These are phyloP conservation scores for Drosophila atripex DNA, from an alignment of 2,888 invertebrate species.

Conservation along the genomic window DNA sequence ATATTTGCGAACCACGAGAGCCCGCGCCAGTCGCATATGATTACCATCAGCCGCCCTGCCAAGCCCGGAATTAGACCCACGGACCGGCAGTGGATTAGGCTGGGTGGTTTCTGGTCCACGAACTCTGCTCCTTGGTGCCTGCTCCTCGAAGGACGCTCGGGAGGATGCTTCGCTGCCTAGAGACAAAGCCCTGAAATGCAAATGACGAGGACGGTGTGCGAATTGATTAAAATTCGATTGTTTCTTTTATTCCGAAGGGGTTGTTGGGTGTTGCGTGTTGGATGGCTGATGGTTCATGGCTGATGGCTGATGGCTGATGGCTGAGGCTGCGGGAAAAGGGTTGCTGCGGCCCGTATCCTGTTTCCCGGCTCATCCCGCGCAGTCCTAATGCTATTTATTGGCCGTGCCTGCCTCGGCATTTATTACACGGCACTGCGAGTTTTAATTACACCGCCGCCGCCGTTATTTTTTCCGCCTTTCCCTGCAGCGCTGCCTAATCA, in stretches of 20 bases:
- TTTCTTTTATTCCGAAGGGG: constrained; percentile 68
- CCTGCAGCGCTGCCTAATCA: constrained; percentile 72
- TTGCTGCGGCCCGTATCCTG: constrained; percentile 38
- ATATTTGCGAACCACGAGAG: background rate
- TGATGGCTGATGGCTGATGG: constrained; percentile 25
- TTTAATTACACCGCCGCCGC: constrained; percentile 66
- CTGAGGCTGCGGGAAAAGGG: constrained; percentile 45
- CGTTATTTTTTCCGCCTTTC: constrained; percentile 6
- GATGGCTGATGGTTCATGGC: constrained; percentile 11
- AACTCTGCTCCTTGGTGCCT: constrained; percentile 16
- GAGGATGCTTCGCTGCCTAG: constrained; percentile 58
- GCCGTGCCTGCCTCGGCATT: constrained; percentile 79
- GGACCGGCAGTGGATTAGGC: constrained; percentile 3
- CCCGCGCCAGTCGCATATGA: constrained; percentile 21
- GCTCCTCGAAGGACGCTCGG: background rate
- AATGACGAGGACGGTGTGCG: constrained; percentile 61
- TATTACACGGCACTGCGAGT: constrained; percentile 75
- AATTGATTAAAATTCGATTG: constrained; percentile 84
- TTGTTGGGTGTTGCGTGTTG: constrained; percentile 13
- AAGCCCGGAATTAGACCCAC: constrained; percentile 25
- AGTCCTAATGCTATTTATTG: constrained; percentile 75
- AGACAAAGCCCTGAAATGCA: constrained; percentile 59
- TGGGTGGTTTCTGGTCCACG: constrained; percentile 1
- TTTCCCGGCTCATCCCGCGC: constrained; percentile 35
- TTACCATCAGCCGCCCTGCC: constrained; percentile 22